phyloP scores from a whole-genome alignment of 2,113 vertebrate species.

The Electrona antarctica region DNA sequence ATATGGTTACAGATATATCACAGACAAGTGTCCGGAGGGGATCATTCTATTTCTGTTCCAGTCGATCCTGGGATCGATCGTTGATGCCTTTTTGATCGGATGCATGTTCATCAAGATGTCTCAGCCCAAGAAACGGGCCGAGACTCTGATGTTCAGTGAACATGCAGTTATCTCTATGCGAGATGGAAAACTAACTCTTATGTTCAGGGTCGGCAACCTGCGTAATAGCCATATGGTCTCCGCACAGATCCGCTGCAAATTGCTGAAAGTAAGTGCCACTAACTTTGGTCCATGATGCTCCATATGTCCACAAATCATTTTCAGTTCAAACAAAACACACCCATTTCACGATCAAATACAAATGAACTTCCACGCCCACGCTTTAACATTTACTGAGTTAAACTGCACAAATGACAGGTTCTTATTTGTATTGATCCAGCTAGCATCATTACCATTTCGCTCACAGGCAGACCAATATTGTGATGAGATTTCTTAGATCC shows the following conservation, averaged over 20 bases:
- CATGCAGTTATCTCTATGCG: slow-evolving; percentile 96
- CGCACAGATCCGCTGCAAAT: slow-evolving; percentile 98
- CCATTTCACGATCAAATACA: neutral
- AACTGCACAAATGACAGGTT: neutral
- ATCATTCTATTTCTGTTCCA: slow-evolving; percentile 99
- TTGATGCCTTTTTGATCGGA: slow-evolving; percentile 97
- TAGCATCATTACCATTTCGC: slow-evolving; percentile 19
- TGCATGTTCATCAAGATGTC: slow-evolving; percentile 99
- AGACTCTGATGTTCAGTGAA: slow-evolving; percentile 98
- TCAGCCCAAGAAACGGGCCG: slow-evolving; percentile 97
- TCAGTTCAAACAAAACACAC: neutral
- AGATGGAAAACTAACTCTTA: slow-evolving; percentile 96
- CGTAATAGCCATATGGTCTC: slow-evolving; percentile 99
- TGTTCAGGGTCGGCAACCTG: slow-evolving; percentile 98
- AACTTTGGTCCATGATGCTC: neutral
- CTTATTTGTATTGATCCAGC: neutral
- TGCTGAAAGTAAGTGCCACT: slow-evolving; percentile 91
- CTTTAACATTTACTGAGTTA: slow-evolving; percentile 24
- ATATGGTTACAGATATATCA: slow-evolving; percentile 97
- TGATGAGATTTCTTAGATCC: too few relatives aligned
- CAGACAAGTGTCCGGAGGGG: slow-evolving; percentile 97
- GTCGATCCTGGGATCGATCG: slow-evolving; percentile 97
- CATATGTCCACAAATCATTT: neutral
- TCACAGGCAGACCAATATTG: neutral
- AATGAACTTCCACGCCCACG: slow-evolving; percentile 22